Evolutionary conservation across 2,113 vertebrate genomes (phyloP), one percentile per base, ranked within the genome.

Genomic region (Pedetes capensis): DNA sequence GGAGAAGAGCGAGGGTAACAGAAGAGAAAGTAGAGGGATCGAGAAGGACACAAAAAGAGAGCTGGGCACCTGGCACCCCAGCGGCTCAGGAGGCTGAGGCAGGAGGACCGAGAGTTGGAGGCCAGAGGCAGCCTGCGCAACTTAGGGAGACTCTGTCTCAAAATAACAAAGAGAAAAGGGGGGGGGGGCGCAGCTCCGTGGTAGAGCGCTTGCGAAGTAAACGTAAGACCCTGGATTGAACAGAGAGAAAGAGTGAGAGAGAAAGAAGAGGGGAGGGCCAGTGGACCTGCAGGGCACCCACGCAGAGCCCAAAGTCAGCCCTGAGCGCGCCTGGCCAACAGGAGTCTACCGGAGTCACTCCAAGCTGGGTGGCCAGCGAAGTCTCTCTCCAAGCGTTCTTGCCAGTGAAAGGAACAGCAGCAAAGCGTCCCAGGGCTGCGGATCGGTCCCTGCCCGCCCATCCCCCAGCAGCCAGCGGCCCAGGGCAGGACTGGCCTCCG

Each of bases 281-380:
- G 20, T 25, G 79, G 20, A n/a, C 66, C 27, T 13, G 12, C 66
- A 44, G 84, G 80, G 44, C 64, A 39, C 29, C 47, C 53, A 2
- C 39, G 51, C 34, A 51, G 64, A 85, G 53, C 79, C 44, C 51
- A 59, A 37, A 63, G 61, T 87, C 74, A 47, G 44, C 69, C 80
- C 87, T 44, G 71, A 93, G 89, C 94, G 37, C 25, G 66, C 95
- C 95, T 4, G 84, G 84, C 91, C 96, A 87, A 91, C 94, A 93
- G 94, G 87, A 87, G 34, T n/a, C n/a, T n/a, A n/a, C n/a, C n/a
- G n/a, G 4, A 53, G 14, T 44, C 66, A 3, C 22, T 29, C 29
- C 0, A 78, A 61, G 51, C 44, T 44, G 13, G n/a, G 68, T n/a
- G 64, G 49, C n/a, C 8, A 3, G 17, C n/a, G 23, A 14, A 34